Base-by-base conservation (phyloP, 2,113 vertebrate species). In the Entelurus aequoreus region DNA sequence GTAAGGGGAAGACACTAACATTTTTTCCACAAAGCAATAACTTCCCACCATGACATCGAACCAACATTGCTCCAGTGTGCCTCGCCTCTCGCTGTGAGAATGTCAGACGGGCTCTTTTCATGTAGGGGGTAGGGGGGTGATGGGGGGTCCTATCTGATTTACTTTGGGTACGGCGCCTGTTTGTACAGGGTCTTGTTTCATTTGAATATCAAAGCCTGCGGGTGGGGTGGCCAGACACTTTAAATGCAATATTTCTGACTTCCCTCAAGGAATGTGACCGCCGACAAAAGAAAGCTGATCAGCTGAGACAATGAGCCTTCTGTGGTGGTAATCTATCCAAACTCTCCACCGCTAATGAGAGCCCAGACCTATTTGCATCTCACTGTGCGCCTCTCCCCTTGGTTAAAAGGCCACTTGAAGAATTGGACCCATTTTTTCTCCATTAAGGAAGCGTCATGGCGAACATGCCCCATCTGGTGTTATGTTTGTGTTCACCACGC, bases 141-240 rank as follows among this genome's bases (percentile, higher is more conserved):
- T 28, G 28, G 78, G 80, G 88, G 84, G 82, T 81, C 74, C 76
- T 80, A 80, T 86, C 81, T 85, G 81, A 88, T 88, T 85, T 84
- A 88, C 77, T 76, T 72, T 47, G 62, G 62, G 66, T 64, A 55
- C 75, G 77, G 78, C 42, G 74, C 72, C 82, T 77, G 83, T 81
- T 86, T 83, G 80, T 75, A 80, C 71, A 71, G 74, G 62, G 66
- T 78, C 81, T 78, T 87, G 82, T 91, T 90, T 85, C 76, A 89
- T 90, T 89, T 90, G 71, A 89, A 90, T 89, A 89, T 86, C 84
- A 90, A 89, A 89, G 85, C 62, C 56, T 5, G 59, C 54, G 71
- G 87, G 77, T 28, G 86, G 85, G 82, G 73, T 85, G 83, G 75
- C 76, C 83, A 81, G 81, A 85, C 84, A 82, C 68, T 87, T 85